Evolutionary conservation across 2,113 vertebrate species (phyloP).

Genomic region (Heteronetta atricapilla): DNA sequence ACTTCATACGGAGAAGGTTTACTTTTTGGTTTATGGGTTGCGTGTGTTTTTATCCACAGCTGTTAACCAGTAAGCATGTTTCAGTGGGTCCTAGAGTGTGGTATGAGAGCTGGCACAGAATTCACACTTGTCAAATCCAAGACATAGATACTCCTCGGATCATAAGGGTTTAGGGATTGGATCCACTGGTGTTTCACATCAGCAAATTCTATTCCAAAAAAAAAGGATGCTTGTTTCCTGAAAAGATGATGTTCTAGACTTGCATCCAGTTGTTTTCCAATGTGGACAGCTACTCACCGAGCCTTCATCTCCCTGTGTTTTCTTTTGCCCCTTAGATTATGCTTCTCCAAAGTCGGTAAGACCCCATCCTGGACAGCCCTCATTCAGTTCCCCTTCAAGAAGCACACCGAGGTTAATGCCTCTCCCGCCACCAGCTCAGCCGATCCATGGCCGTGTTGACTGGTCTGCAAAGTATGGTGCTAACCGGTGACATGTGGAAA

Average conservation of each 20-base stretch:
- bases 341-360: constrained; percentile 84
- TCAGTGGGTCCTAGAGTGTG: not conserved
- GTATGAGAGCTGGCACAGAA: not conserved
- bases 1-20: not conserved
- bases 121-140: not conserved
- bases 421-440: constrained; percentile 77
- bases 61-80: not conserved
- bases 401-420: constrained; percentile 78
- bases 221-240: not conserved
- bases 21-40: not conserved
- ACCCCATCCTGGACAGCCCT: constrained; percentile 76
- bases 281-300: not conserved
- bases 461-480: constrained; percentile 91
- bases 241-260: not conserved
- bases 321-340: constrained; percentile 81
- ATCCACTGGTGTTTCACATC: not conserved
- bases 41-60: not conserved
- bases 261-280: not conserved
- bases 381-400: constrained; percentile 80
- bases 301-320: not conserved
- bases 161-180: not conserved
- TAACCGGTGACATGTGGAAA: constrained; percentile 73
- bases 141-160: not conserved
- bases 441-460: constrained; percentile 87
- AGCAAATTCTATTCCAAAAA: not conserved